A percentile compares a stretch with the other conserved stretches of the same genome.
phyloP scores from a whole-genome alignment of 2,797 vertebrate genomes.

The Acanthiza pusilla region DNA sequence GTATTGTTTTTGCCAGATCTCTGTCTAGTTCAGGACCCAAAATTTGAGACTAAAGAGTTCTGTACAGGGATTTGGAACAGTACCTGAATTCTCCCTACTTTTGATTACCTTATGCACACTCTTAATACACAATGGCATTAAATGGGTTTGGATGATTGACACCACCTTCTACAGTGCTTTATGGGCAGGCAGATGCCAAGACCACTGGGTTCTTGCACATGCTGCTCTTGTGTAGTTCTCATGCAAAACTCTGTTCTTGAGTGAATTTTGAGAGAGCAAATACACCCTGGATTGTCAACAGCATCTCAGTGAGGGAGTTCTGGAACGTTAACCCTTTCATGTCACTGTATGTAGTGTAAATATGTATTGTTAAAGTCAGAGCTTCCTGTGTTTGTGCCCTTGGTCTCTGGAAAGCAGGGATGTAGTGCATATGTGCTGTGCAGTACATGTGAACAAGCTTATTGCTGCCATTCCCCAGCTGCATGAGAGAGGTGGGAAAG shows the following conservation, averaged over 20 bases:
- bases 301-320: background rate
- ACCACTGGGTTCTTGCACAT: background rate
- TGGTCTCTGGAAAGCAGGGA: background rate
- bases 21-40: background rate
- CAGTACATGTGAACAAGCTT: background rate
- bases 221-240: background rate
- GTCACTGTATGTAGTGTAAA: accelerated
- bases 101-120: background rate
- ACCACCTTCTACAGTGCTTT: background rate
- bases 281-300: background rate
- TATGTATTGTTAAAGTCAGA: background rate
- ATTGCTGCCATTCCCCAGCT: background rate
- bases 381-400: background rate
- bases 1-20: background rate
- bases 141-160: background rate
- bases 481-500: background rate
- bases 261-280: background rate
- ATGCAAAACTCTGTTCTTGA: background rate
- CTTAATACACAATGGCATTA: accelerated
- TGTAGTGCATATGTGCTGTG: background rate
- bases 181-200: background rate
- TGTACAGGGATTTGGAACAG: background rate
- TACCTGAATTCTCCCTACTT: background rate
- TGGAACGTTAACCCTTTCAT: background rate
- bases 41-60: background rate